Conservation (phyloP, 1,140 invertebrate genomes). For the Epicauta chinensis region DNA sequence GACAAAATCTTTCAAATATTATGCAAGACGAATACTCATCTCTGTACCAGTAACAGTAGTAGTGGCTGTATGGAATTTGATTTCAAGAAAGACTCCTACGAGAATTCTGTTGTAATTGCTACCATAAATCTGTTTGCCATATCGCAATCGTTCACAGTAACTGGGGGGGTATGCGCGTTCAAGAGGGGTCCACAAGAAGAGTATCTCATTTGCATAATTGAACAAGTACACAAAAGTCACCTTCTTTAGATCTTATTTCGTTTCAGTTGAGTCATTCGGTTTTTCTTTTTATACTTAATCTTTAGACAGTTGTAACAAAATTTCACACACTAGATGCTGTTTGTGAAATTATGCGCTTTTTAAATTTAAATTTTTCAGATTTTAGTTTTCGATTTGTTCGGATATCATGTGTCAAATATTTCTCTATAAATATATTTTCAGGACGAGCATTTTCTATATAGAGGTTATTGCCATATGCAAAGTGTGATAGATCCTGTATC, state of each 20-base stretch:
- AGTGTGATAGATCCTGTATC: too few species aligned
- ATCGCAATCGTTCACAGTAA: conserved; percentile 18
- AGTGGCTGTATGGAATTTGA: conserved; percentile 7
- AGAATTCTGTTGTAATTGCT: conserved; percentile 21
- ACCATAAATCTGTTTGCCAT: conserved; percentile 22
- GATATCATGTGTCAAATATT: too few species aligned
- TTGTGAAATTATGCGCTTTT: too few species aligned
- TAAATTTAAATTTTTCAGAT: too few species aligned
- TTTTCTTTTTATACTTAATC: too few species aligned
- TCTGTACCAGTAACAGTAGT: background rate
- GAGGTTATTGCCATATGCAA: too few species aligned
- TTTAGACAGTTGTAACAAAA: too few species aligned
- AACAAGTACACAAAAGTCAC: conserved; percentile 25
- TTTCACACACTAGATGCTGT: too few species aligned
- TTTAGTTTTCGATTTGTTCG: too few species aligned
- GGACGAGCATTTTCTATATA: too few species aligned
- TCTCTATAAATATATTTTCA: too few species aligned
- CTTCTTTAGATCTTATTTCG: conserved; percentile 21
- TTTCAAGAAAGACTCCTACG: conserved; percentile 16
- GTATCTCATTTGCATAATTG: conserved; percentile 24
- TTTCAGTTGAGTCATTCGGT: conserved; percentile 1
- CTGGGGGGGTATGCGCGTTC: conserved; percentile 16
- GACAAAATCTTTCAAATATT: conserved; percentile 7
- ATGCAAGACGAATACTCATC: conserved; percentile 13
- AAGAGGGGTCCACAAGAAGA: conserved; percentile 20